A percentile compares a stretch with the other conserved stretches of the same genome.
These are phyloP conservation scores for Drosophila truncata DNA, from an alignment of 1,140 invertebrate genomes.

Conservation along the genomic window DNA sequence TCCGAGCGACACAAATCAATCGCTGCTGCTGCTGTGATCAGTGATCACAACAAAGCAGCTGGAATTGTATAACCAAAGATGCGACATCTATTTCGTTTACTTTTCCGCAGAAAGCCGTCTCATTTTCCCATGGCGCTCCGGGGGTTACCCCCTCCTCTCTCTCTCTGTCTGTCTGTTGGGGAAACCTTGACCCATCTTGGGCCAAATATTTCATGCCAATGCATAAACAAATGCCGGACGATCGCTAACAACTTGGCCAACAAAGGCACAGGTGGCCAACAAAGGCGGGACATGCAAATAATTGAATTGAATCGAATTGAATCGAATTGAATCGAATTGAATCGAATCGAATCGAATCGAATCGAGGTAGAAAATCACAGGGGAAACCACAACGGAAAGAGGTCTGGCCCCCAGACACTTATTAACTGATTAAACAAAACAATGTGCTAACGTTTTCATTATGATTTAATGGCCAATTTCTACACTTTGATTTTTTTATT, in stretches of 20 bases:
- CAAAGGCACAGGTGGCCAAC: conserved; percentile 21
- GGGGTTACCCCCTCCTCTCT: conserved; percentile 7
- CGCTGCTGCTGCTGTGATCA: not conserved
- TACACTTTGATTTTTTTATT: not conserved
- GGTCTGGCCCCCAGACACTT: not conserved
- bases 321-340: conserved; percentile 21
- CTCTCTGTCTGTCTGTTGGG: not conserved
- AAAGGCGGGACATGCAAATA: conserved; percentile 49
- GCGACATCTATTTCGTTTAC: conserved; percentile 35
- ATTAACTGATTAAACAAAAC: conserved; percentile 47
- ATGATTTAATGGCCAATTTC: conserved; percentile 1
- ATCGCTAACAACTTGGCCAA: conserved; percentile 10
- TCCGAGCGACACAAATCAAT: conserved; percentile 15
- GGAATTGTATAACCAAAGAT: conserved; percentile 29
- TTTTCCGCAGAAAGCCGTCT: conserved; percentile 36
- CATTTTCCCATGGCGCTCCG: conserved; percentile 40
- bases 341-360: conserved; percentile 23
- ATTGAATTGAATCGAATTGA: conserved; percentile 43
- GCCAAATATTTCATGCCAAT: conserved; percentile 49
- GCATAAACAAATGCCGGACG: conserved; percentile 28
- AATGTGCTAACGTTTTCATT: conserved; percentile 18
- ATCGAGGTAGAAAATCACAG: conserved; percentile 4
- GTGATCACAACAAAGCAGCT: conserved; percentile 13
- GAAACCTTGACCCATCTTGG: conserved; percentile 49
- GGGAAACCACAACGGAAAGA: conserved; percentile 7